Conservation (phyloP, 35 echinoderm and acorn worm genomes). For the Stichopus chloronotus region DNA sequence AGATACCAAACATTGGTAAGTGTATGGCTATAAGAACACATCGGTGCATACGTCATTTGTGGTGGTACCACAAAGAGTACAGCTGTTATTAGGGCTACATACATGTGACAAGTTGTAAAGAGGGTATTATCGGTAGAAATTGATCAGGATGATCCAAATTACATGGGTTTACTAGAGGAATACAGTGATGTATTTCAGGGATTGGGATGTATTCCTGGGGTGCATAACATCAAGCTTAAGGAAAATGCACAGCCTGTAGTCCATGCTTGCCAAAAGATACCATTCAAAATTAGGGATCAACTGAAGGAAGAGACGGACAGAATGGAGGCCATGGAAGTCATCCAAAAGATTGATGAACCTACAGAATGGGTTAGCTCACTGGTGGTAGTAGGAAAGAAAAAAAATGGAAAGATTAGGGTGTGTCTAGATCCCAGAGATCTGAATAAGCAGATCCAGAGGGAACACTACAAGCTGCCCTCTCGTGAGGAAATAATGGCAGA, state of each 20-base stretch:
- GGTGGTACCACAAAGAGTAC: neutral
- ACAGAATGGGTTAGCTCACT: constrained; percentile 69
- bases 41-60: neutral
- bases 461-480: constrained; percentile 62
- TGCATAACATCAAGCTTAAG: constrained; percentile 29
- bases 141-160: neutral
- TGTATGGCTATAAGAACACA: neutral
- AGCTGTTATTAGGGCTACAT: neutral
- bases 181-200: constrained; percentile 48
- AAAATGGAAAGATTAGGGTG: constrained; percentile 57
- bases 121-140: neutral
- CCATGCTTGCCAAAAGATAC: constrained; percentile 63
- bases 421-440: constrained; percentile 72
- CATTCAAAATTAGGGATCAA: constrained; percentile 54
- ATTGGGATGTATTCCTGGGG: constrained; percentile 51
- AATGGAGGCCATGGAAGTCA: constrained; percentile 42
- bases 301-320: constrained; percentile 57
- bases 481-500: constrained; percentile 45
- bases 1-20: neutral
- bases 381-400: constrained; percentile 47
- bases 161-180: neutral
- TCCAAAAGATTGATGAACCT: constrained; percentile 42
- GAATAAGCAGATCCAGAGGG: constrained; percentile 58
- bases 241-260: constrained; percentile 46
- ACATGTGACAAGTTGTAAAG: neutral